These are phyloP conservation scores for Orthosia incerta DNA, from an alignment of 2,888 invertebrate genomes.

Conservation along the genomic window DNA sequence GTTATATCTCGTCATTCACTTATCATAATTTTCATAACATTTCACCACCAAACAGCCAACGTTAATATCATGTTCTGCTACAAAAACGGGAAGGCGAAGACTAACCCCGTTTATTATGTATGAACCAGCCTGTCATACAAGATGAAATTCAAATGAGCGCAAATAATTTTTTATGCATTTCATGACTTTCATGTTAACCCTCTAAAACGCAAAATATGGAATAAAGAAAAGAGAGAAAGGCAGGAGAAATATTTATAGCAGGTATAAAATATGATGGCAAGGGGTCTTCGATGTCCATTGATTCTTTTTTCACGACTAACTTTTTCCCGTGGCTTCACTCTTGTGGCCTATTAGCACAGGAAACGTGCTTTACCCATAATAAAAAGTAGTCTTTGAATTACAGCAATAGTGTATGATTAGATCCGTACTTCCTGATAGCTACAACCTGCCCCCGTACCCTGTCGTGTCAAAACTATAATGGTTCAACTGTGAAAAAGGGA, in stretches of 20 bases:
- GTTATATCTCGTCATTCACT: neutral
- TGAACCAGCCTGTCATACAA: slow-evolving; percentile 78
- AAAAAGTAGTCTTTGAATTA: too few species aligned
- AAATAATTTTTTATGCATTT: slow-evolving; percentile 85
- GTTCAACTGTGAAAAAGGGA: too few species aligned
- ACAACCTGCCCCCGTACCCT: too few species aligned
- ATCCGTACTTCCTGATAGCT: too few species aligned
- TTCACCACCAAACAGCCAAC: neutral
- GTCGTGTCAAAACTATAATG: too few species aligned
- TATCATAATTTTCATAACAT: neutral
- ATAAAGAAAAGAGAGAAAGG: slow-evolving; percentile 1
- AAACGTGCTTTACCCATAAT: too few species aligned
- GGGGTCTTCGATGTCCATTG: neutral
- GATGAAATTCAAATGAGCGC: slow-evolving; percentile 87
- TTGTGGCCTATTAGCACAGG: too few species aligned
- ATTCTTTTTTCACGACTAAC: neutral
- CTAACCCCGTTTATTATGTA: slow-evolving; percentile 81
- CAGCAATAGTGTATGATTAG: too few species aligned
- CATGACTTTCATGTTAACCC: slow-evolving; percentile 83
- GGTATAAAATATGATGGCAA: slow-evolving; percentile 20
- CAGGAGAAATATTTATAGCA: slow-evolving; percentile 1
- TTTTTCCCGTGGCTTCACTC: neutral
- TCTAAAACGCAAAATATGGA: slow-evolving; percentile 62
- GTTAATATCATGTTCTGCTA: slow-evolving; percentile 34
- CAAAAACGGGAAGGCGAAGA: slow-evolving; percentile 45